Evolutionary conservation across 2,888 invertebrate genomes (phyloP).

Genomic region (Tetrapedia diversipes): DNA sequence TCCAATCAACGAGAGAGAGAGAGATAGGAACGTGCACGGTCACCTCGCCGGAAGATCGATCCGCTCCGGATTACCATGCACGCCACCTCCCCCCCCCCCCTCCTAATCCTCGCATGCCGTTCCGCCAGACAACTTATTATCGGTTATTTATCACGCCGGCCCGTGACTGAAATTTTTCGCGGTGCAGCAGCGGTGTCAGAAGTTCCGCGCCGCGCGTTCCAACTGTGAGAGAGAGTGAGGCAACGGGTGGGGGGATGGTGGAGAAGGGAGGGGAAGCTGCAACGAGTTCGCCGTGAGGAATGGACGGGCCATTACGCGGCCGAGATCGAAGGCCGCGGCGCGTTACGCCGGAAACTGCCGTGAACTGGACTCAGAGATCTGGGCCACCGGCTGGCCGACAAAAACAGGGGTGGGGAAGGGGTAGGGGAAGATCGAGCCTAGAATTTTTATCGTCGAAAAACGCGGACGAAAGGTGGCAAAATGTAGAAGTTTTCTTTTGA

Average conservation of each 20-base stretch:
- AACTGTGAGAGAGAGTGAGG: slow-evolving; percentile 37
- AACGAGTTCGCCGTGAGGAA: slow-evolving; percentile 52
- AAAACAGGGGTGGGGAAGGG: too few species aligned
- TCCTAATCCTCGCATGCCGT: slow-evolving; percentile 22
- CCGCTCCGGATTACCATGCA: slow-evolving; percentile 33
- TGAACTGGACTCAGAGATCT: slow-evolving; percentile 58
- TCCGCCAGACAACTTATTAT: slow-evolving; percentile 51
- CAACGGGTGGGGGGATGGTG: too few species aligned
- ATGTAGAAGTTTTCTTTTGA: not conserved
- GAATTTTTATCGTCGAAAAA: slow-evolving; percentile 15
- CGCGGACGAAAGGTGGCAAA: not conserved
- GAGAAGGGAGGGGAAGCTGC: not conserved
- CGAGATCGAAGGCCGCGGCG: slow-evolving; percentile 58
- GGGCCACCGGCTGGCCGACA: slow-evolving; percentile 37
- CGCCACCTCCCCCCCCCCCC: too few species aligned
- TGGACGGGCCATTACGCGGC: slow-evolving; percentile 45
- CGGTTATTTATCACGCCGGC: slow-evolving; percentile 51
- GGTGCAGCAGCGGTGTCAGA: slow-evolving; percentile 24
- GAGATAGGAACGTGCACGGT: slow-evolving; percentile 12
- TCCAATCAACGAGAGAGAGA: too few species aligned
- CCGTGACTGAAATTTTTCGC: slow-evolving; percentile 53
- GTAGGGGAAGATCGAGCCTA: slow-evolving; percentile 2
- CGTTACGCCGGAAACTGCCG: slow-evolving; percentile 54
- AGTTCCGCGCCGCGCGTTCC: slow-evolving; percentile 44
- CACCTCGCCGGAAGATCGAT: slow-evolving; percentile 28